Conservation (phyloP, 2,888 invertebrate genomes). For the Steromphala cineraria region DNA sequence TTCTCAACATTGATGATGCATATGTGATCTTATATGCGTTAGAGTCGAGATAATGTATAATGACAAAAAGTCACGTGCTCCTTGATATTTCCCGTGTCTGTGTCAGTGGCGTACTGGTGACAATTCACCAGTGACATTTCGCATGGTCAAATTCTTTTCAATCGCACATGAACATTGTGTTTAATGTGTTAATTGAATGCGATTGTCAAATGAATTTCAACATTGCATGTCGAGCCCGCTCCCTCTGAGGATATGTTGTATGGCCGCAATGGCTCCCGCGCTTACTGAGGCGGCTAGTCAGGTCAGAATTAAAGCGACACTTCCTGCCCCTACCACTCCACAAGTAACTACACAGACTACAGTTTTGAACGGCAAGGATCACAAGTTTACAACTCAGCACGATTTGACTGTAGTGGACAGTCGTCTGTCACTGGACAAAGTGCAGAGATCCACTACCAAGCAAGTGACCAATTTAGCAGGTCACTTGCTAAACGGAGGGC, state of each 20-base stretch:
- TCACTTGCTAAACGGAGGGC: conserved; percentile 9
- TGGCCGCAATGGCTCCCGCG: conserved; percentile 90
- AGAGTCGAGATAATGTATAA: conserved; percentile 4
- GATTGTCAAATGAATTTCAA: conserved; percentile 5
- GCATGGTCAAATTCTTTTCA: background rate
- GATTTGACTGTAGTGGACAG: background rate
- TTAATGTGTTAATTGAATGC: background rate
- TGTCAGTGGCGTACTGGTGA: background rate
- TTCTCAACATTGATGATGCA: background rate
- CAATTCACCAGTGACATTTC: background rate
- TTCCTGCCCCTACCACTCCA: background rate
- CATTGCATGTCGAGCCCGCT: conserved; percentile 62
- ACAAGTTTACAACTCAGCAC: background rate
- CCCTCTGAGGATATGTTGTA: conserved; percentile 72
- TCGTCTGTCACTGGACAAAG: conserved; percentile 11
- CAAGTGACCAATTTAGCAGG: conserved; percentile 22
- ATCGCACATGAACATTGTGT: background rate
- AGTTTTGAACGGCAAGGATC: conserved; percentile 16
- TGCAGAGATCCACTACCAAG: conserved; percentile 6
- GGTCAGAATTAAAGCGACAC: conserved; percentile 62
- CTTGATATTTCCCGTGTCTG: conserved; percentile 9
- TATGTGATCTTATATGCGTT: background rate
- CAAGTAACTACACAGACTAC: background rate
- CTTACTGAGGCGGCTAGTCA: conserved; percentile 83
- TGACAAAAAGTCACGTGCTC: conserved; percentile 30